Conservation (phyloP, 2,888 invertebrate genomes). For the Rambutsinella grinnellia region DNA sequence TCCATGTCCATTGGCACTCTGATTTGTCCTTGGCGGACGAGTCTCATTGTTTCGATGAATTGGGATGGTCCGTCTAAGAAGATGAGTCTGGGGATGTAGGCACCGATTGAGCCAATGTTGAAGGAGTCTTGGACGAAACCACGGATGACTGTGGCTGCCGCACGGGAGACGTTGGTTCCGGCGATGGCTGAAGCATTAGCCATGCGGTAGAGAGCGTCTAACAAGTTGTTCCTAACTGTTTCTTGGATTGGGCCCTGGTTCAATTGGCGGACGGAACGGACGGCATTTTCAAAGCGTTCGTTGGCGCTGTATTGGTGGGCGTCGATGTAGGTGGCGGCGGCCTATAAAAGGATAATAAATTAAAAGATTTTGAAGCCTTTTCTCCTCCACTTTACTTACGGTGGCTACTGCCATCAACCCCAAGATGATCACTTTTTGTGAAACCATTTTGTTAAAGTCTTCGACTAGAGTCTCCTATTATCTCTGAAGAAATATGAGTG, state of each 20-base stretch:
- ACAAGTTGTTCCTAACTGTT: slow-evolving; percentile 56
- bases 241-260: slow-evolving; percentile 34
- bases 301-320: slow-evolving; percentile 19
- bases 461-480: no score
- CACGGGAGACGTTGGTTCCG: slow-evolving; percentile 57
- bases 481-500: no score
- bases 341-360: slow-evolving; percentile 1
- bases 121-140: slow-evolving; percentile 58
- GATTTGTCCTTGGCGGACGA: slow-evolving; percentile 62
- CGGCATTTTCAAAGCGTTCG: slow-evolving; percentile 27
- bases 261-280: slow-evolving; percentile 36
- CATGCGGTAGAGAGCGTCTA: slow-evolving; percentile 48
- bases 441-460: slow-evolving; percentile 14
- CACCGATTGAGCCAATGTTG: slow-evolving; percentile 42
- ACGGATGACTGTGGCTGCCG: slow-evolving; percentile 56
- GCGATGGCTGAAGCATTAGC: slow-evolving; percentile 59
- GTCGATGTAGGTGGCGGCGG: slow-evolving; percentile 10
- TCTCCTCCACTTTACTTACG: slow-evolving; percentile 14
- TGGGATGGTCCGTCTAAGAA: slow-evolving; percentile 64
- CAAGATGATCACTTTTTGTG: slow-evolving; percentile 1
- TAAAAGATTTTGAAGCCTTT: background rate
- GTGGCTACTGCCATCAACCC: slow-evolving; percentile 30
- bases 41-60: slow-evolving; percentile 62
- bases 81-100: slow-evolving; percentile 62
- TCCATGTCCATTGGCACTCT: slow-evolving; percentile 59